A percentile compares a stretch with the other conserved stretches of the same genome.
phyloP scores from a whole-genome alignment of 2,888 invertebrate genomes.

The Charanyca ferruginea region DNA sequence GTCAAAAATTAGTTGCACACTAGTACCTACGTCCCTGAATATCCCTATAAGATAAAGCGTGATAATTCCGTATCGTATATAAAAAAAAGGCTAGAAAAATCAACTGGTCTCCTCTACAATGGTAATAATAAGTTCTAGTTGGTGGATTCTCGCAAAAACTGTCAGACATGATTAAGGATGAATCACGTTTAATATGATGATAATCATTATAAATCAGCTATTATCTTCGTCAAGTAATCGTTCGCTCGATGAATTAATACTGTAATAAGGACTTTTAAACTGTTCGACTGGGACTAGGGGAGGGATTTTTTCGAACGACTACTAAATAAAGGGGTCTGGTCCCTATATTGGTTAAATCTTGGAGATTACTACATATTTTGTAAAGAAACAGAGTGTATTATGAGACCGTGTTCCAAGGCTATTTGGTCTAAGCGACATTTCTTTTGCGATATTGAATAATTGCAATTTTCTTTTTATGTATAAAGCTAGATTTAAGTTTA shows the following conservation, averaged over 20 bases:
- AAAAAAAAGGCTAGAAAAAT: conserved; percentile 20
- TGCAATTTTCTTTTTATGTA: no score
- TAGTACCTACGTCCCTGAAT: not conserved
- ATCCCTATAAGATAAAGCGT: not conserved
- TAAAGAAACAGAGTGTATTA: no score
- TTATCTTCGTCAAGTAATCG: conserved; percentile 83
- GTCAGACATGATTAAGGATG: conserved; percentile 79
- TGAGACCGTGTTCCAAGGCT: no score
- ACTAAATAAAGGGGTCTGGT: no score
- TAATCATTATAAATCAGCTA: conserved; percentile 86
- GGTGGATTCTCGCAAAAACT: conserved; percentile 57
- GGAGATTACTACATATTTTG: no score
- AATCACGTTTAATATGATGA: conserved; percentile 84
- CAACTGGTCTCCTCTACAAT: conserved; percentile 23
- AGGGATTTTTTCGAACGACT: no score
- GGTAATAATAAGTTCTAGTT: conserved; percentile 28
- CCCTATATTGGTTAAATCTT: no score
- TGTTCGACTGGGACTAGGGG: no score
- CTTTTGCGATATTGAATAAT: no score
- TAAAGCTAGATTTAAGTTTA: no score
- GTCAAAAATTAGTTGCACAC: no score
- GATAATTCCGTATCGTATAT: not conserved
- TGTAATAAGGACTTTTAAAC: conserved; percentile 49
- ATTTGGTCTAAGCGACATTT: no score
- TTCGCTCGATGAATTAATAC: conserved; percentile 78